A percentile compares a stretch with the other conserved stretches of the same genome.
These are phyloP conservation scores for Ciconia nigra DNA, from an alignment of 2,797 vertebrate species.

Conservation along the genomic window DNA sequence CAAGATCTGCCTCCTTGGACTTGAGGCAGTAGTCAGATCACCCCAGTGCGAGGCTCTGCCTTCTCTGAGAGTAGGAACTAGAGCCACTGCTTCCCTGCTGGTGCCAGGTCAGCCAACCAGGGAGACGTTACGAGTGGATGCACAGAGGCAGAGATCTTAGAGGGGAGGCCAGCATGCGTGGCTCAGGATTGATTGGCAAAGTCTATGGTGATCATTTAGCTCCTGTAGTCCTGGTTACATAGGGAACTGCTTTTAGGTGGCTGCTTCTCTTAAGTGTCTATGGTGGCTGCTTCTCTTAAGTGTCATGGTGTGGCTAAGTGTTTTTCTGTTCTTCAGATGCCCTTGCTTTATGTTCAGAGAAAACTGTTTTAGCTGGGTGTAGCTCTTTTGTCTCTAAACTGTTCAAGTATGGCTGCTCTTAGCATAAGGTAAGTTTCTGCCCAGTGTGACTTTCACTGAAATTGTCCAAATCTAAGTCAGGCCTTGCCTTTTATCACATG, in stretches of 20 bases:
- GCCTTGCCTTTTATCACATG: background rate
- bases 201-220: background rate
- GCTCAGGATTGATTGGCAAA: background rate
- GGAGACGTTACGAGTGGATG: background rate
- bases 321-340: background rate
- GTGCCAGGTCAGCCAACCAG: background rate
- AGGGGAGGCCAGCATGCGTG: fast-evolving
- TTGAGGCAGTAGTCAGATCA: background rate
- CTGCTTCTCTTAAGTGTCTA: background rate
- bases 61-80: background rate
- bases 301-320: background rate
- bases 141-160: background rate
- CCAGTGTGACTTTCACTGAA: background rate
- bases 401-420: background rate
- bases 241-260: background rate
- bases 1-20: background rate
- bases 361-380: background rate
- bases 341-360: background rate
- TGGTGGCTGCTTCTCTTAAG: background rate
- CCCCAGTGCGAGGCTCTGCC: background rate
- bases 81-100: background rate
- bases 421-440: background rate
- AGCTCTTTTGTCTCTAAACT: background rate
- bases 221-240: background rate
- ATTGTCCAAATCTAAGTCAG: background rate